A percentile compares a stretch with the other conserved stretches of the same genome.
phyloP scores from a whole-genome alignment of 2,113 vertebrate species.

The Sinocyclocheilus rhinocerous region DNA sequence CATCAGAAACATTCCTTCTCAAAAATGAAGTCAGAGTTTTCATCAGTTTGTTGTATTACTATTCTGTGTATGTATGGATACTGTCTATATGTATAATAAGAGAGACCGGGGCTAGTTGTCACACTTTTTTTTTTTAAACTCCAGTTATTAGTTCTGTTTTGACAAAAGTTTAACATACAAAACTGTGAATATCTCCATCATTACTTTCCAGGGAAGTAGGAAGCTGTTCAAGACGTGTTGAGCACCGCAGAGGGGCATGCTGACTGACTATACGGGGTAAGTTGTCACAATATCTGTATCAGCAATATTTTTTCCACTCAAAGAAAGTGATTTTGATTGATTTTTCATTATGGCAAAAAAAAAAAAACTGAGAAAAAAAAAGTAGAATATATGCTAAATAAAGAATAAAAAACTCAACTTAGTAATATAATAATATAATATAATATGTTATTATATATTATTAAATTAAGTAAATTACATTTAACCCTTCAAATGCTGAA shows the following conservation, averaged over 20 bases:
- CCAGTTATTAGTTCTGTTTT: background rate
- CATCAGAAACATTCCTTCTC: background rate
- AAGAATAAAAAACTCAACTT: too few relatives aligned
- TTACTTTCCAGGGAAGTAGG: background rate
- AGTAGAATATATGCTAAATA: too few relatives aligned
- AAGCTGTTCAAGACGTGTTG: background rate
- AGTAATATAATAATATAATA: too few relatives aligned
- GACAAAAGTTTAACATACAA: background rate
- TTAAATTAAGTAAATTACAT: too few relatives aligned
- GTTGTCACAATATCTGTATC: background rate
- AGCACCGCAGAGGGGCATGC: background rate
- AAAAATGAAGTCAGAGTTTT: background rate
- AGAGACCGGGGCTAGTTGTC: background rate
- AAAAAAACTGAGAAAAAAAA: too few relatives aligned
- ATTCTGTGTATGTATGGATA: background rate
- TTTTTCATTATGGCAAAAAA: too few relatives aligned
- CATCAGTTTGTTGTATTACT: background rate
- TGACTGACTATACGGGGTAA: background rate
- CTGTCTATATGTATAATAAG: background rate
- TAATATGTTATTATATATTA: too few relatives aligned
- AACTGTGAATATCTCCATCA: background rate
- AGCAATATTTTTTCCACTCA: too few relatives aligned
- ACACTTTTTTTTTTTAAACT: background rate
- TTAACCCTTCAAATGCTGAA: background rate
- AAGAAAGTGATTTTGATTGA: too few relatives aligned